A percentile compares a stretch with the other conserved stretches of the same genome.
Conservation (phyloP, 2,888 invertebrate species). For the Eledone cirrhosa region DNA sequence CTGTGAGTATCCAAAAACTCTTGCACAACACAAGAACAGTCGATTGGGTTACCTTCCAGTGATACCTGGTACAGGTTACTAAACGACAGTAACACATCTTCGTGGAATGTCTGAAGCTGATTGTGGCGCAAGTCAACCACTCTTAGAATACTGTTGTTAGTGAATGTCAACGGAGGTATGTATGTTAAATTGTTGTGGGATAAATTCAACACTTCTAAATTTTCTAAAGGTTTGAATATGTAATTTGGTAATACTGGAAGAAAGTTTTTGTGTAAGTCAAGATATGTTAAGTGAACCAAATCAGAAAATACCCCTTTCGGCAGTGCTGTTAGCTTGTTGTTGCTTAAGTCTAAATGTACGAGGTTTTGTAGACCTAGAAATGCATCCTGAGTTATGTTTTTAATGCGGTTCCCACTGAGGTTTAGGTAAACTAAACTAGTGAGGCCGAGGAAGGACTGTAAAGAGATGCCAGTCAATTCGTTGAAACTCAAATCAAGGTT, state of each 20-base stretch:
- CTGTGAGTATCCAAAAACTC: conserved; percentile 38
- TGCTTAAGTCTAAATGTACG: conserved; percentile 35
- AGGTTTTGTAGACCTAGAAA: conserved; percentile 32
- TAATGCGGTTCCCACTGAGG: conserved; percentile 34
- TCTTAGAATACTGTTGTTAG: conserved; percentile 37
- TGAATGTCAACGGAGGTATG: conserved; percentile 42
- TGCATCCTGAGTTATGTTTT: conserved; percentile 29
- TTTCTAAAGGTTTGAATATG: conserved; percentile 38
- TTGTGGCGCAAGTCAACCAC: conserved; percentile 47
- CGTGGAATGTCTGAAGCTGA: conserved; percentile 34
- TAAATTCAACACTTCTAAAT: conserved; percentile 40
- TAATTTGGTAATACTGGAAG: conserved; percentile 35
- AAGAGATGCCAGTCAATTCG: conserved; percentile 33
- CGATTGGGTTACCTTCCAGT: conserved; percentile 47
- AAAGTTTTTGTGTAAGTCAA: conserved; percentile 42
- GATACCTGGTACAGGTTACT: conserved; percentile 38
- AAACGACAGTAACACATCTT: conserved; percentile 34
- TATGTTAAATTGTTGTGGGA: conserved; percentile 40
- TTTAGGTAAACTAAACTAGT: neutral
- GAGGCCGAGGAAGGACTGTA: conserved; percentile 31
- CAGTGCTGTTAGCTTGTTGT: conserved; percentile 34
- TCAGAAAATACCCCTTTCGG: conserved; percentile 30
- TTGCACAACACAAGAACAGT: conserved; percentile 54
- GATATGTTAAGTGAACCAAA: conserved; percentile 29
- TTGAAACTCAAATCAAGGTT: conserved; percentile 42